Conservation (phyloP, 2,797 vertebrate species). For the Ciconia nigra region DNA sequence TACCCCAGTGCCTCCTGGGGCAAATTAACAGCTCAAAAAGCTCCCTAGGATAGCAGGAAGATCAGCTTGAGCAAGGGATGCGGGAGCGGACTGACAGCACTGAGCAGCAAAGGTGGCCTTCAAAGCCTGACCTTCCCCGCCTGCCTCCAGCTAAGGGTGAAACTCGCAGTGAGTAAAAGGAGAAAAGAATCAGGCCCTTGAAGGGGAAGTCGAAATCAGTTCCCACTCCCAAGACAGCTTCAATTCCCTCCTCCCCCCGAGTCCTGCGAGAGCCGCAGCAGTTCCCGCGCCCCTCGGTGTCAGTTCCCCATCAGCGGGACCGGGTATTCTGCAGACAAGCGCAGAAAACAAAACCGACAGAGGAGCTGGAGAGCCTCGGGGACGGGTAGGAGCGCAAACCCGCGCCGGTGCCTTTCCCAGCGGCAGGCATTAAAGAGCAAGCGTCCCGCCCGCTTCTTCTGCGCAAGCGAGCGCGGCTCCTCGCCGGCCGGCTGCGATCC, state of each 20-base stretch:
- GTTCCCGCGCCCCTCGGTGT: neutral
- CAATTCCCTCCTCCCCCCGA: neutral
- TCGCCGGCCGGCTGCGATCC: neutral
- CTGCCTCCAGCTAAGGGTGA: neutral
- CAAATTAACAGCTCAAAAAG: neutral
- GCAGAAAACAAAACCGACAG: neutral
- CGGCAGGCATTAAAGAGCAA: neutral
- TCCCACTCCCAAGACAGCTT: neutral
- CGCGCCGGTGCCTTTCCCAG: neutral
- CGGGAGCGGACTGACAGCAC: accelerated
- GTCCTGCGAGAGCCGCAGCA: neutral
- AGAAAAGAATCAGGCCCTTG: neutral
- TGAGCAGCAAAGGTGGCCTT: neutral
- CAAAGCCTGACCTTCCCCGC: neutral
- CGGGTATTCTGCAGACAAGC: accelerated
- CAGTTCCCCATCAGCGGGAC: neutral
- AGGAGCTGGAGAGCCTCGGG: neutral
- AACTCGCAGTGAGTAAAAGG: neutral
- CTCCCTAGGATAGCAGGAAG: neutral
- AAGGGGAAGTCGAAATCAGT: neutral
- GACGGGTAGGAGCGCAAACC: accelerated
- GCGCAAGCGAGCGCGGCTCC: neutral
- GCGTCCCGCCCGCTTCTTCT: neutral
- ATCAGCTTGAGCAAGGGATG: neutral
- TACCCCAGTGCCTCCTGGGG: neutral